Base-by-base conservation (phyloP, 2,113 vertebrate genomes). In the Urocolius indicus region DNA sequence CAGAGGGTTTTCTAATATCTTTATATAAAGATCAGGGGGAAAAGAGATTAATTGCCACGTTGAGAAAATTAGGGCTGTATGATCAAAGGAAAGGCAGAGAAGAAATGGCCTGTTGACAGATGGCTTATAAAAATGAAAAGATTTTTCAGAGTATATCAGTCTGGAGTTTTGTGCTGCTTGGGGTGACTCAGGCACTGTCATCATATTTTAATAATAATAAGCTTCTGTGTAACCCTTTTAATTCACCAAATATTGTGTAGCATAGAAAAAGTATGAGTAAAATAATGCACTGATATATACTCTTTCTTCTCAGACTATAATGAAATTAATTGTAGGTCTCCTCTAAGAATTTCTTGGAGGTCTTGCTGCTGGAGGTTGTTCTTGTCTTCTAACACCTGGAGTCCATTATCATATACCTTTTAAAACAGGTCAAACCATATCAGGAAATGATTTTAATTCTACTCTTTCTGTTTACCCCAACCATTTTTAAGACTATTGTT, bases 101-200 rank as follows among this genome's bases (percentile, higher is more conserved):
- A 93, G 90, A 89, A 95, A 69, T 84, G 77, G 61, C 38, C 86
- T 95, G 93, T 96, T 94, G 94, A 92, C 93, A 96, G 92, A 85
- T 74, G 85, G 78, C 58, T 95, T 96, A 89, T 68, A 72, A 71
- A 97, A 97, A 93, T 55, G 67, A 91, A 84, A 93, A 72, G 90
- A 75, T 84, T 92, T 93, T 92, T 83, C 75, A 61, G 67, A 88
- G 83, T 69, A 57, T 91, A 32, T 17, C 75, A 74, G 38, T 59
- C 82, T 90, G 48, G 93, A 51, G 65, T 49, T 96, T 68, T 65
- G 69, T 89, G 88, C 90, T 86, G 49, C 88, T 93, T 89, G 65
- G 77, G 67, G 43, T 94, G 88, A 49, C 38, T 22, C 23, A 81
- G 73, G 52, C 52, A 30, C 54, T 93, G 76, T 65, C 88, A 87